Conservation (phyloP, 2,888 invertebrate species). For the Epirrhoe tristata region DNA sequence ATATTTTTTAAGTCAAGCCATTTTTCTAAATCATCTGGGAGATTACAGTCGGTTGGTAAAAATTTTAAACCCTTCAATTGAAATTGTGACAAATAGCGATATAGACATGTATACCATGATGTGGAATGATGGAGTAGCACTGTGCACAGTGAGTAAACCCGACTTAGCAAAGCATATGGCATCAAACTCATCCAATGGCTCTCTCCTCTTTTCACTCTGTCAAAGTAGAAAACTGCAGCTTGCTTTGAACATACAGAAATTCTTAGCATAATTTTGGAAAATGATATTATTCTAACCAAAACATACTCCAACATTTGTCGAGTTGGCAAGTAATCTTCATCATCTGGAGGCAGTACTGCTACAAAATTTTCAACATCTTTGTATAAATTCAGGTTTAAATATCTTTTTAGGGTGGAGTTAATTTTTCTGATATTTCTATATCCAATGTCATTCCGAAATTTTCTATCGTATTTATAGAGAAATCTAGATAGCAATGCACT, state of each 20-base stretch:
- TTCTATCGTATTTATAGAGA: conserved; percentile 85
- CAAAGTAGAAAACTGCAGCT: conserved; percentile 79
- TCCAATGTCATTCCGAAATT: conserved; percentile 86
- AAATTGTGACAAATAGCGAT: conserved; percentile 67
- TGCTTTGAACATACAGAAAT: conserved; percentile 76
- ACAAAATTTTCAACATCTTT: conserved; percentile 73
- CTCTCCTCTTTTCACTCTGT: conserved; percentile 82
- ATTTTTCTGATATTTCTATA: conserved; percentile 83
- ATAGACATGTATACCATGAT: conserved; percentile 80
- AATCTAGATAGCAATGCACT: conserved; percentile 84
- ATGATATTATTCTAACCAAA: conserved; percentile 81
- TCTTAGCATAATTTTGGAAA: conserved; percentile 83
- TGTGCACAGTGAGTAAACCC: conserved; percentile 82
- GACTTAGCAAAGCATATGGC: conserved; percentile 82
- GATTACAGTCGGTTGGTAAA: conserved; percentile 71
- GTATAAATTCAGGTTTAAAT: conserved; percentile 73
- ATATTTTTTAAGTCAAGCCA: conserved; percentile 82
- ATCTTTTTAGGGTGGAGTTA: conserved; percentile 80
- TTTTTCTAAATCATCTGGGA: conserved; percentile 75
- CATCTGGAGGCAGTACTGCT: conserved; percentile 61
- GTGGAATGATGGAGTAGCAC: conserved; percentile 77
- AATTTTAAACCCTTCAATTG: conserved; percentile 76
- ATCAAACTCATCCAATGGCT: conserved; percentile 84
- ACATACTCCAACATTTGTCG: conserved; percentile 86
- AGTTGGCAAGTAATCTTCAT: conserved; percentile 78